Conservation (phyloP, 2,113 vertebrate species). For the Cygnus buccinator region DNA sequence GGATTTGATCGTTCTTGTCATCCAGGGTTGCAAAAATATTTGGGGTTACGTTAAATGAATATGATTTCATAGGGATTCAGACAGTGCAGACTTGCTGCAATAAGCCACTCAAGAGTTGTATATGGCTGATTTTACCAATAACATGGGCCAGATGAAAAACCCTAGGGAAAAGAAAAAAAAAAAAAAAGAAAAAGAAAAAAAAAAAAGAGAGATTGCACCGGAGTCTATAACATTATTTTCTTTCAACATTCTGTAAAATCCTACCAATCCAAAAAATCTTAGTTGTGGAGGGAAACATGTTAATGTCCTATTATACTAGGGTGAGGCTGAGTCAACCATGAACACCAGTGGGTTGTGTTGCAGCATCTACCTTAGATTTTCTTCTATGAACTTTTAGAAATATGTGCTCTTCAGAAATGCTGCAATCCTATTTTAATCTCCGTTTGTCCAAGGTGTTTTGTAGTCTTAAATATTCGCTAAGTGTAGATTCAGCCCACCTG, state of each 20-base stretch:
- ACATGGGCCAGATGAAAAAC: no score
- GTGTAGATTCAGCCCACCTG: neutral
- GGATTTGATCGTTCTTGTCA: neutral
- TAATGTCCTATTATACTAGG: neutral
- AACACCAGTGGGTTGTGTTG: neutral
- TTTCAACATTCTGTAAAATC: neutral
- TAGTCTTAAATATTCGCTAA: neutral
- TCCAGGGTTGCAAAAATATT: neutral
- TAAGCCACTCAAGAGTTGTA: neutral
- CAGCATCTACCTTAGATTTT: neutral
- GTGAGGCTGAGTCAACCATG: neutral
- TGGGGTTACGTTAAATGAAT: neutral
- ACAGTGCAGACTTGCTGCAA: neutral
- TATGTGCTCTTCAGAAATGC: neutral
- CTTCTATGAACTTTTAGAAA: neutral
- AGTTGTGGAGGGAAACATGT: neutral
- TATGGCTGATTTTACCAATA: no score
- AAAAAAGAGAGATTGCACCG: neutral
- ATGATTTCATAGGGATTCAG: neutral
- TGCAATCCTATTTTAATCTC: neutral
- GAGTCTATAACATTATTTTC: neutral
- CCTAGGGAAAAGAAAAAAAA: no score
- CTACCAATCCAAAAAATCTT: neutral
- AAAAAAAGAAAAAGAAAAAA: no score
- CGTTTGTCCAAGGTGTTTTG: neutral